phyloP scores from a whole-genome alignment of 2,888 invertebrate species.

The Hirtodrosophila duncani region DNA sequence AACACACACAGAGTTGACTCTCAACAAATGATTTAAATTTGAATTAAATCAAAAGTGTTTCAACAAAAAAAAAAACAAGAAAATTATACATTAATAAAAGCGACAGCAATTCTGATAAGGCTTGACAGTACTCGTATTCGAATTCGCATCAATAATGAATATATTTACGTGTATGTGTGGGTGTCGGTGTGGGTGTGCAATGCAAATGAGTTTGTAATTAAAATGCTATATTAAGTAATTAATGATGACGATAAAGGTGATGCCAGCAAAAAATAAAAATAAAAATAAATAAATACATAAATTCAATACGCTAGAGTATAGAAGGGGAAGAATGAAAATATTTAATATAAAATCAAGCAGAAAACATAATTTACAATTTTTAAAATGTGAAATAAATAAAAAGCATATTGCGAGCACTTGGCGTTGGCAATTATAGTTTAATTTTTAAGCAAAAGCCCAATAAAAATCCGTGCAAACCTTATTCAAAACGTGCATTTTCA shows the following conservation, averaged over 20 bases:
- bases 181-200: slow-evolving; percentile 17
- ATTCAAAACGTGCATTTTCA: slow-evolving; percentile 7
- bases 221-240: slow-evolving; percentile 52
- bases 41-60: slow-evolving; percentile 18
- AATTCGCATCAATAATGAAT: slow-evolving; percentile 35
- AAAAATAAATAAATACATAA: slow-evolving; percentile 17
- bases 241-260: slow-evolving; percentile 33
- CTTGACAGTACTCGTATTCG: slow-evolving; percentile 37
- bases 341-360: slow-evolving; percentile 20
- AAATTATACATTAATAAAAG: slow-evolving; percentile 9
- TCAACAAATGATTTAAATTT: slow-evolving; percentile 18
- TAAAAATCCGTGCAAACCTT: slow-evolving; percentile 30
- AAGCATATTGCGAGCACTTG: slow-evolving; percentile 34
- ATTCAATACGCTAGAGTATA: slow-evolving; percentile 8
- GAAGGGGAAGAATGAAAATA: slow-evolving; percentile 14
- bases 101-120: slow-evolving; percentile 18
- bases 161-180: too few relatives aligned
- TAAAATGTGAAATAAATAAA: slow-evolving; percentile 17
- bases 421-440: slow-evolving; percentile 44
- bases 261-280: slow-evolving; percentile 16
- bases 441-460: slow-evolving; percentile 49
- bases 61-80: slow-evolving; percentile 4
- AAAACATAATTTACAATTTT: not conserved
- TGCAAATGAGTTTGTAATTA: slow-evolving; percentile 59
- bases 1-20: slow-evolving; percentile 20